Percentiles rank a stretch among this genome's conserved stretches.
Evolutionary conservation across 2,797 vertebrate species (phyloP).

Genomic region (Tenualosa ilisha): DNA sequence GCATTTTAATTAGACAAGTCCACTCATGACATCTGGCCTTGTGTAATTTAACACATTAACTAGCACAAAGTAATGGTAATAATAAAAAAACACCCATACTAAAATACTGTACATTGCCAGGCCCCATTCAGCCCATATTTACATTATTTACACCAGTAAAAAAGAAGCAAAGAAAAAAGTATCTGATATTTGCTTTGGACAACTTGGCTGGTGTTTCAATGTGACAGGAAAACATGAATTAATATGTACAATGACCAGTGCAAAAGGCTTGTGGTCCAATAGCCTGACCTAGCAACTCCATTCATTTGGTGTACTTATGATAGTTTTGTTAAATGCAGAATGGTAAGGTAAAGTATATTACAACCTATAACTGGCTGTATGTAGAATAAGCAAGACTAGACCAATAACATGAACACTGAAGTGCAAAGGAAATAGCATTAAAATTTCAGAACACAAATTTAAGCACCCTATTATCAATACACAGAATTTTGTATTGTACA

Average conservation of each 20-base stretch:
- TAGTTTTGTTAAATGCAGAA: neutral
- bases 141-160: constrained; percentile 7
- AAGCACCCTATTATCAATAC: neutral
- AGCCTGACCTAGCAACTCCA: neutral
- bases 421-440: neutral
- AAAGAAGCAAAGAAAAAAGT: neutral
- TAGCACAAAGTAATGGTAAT: neutral
- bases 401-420: neutral
- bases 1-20: neutral
- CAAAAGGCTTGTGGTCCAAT: neutral
- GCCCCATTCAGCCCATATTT: neutral
- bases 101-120: constrained; percentile 10
- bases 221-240: neutral
- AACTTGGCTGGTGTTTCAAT: neutral
- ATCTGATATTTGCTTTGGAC: neutral
- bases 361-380: neutral
- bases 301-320: neutral
- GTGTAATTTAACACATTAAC: neutral
- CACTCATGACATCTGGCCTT: neutral
- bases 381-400: neutral
- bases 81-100: neutral
- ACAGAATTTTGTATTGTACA: neutral
- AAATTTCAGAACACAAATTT: neutral
- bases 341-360: neutral
- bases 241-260: neutral